These are phyloP conservation scores for Jacana jacana DNA, from an alignment of 2,113 vertebrate species.

Conservation along the genomic window DNA sequence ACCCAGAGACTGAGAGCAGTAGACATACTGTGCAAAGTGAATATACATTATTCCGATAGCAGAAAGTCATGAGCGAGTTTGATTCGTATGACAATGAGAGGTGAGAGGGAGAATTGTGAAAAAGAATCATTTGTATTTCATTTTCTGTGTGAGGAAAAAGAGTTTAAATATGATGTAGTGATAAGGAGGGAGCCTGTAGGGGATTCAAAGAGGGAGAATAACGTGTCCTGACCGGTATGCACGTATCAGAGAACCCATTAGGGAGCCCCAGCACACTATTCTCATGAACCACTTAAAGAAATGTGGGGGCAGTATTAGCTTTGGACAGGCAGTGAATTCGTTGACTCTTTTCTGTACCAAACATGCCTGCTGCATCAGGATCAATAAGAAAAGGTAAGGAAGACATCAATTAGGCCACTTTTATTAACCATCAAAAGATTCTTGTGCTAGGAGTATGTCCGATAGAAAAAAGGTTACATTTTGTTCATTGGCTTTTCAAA, in stretches of 20 bases:
- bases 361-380: not conserved
- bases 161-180: not conserved
- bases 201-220: not conserved
- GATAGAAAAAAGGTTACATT: not conserved
- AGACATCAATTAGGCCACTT: not conserved
- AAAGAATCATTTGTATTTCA: not conserved
- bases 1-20: not conserved
- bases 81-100: not conserved
- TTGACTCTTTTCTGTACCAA: not conserved
- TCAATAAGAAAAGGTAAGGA: not conserved
- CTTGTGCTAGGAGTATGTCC: not conserved
- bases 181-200: not conserved
- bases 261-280: not conserved
- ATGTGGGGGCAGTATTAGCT: not conserved
- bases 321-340: not conserved
- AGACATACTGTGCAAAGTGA: not conserved
- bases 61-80: not conserved
- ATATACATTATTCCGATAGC: not conserved
- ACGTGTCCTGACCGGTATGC: not conserved
- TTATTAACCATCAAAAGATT: not conserved
- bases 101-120: not conserved
- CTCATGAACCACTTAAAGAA: not conserved
- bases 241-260: not conserved
- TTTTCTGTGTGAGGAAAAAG: not conserved
- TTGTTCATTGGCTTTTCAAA: not conserved